A percentile compares a stretch with the other conserved stretches of the same genome.
phyloP scores from a whole-genome alignment of 64 coral and sea anemone species.

The Dendrophyllia cribrosa region DNA sequence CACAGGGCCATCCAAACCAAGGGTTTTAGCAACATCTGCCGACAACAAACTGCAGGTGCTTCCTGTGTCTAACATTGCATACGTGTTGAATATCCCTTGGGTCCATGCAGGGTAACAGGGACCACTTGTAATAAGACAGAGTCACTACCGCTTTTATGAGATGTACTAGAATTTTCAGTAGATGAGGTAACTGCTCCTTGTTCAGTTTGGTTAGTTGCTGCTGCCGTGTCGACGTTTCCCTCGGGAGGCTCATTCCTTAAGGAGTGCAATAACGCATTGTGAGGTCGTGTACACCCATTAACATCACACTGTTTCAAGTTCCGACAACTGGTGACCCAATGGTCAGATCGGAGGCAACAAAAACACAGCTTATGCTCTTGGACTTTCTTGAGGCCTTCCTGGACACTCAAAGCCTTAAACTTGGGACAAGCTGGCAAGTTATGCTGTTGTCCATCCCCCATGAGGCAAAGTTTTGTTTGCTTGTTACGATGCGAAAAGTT shows the following conservation, averaged over 20 bases:
- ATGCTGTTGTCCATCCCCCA: slow-evolving; percentile 9
- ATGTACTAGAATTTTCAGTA: slow-evolving; percentile 34
- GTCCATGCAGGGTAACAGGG: slow-evolving; percentile 25
- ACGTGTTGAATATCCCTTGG: slow-evolving; percentile 47
- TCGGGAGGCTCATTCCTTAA: not conserved
- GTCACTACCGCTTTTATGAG: not conserved
- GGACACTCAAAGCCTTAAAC: not conserved
- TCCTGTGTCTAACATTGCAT: slow-evolving; percentile 46
- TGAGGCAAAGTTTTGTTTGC: not conserved
- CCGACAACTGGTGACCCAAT: slow-evolving; percentile 26
- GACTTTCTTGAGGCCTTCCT: slow-evolving; percentile 20
- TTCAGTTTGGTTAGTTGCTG: not conserved
- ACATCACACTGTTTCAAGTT: slow-evolving; percentile 3
- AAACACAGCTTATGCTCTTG: slow-evolving; percentile 28
- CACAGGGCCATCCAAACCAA: slow-evolving; percentile 40
- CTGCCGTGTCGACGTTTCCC: not conserved
- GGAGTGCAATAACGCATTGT: slow-evolving; percentile 38
- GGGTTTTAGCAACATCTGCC: slow-evolving; percentile 1
- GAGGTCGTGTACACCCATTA: slow-evolving; percentile 15
- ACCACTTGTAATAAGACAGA: slow-evolving; percentile 44
- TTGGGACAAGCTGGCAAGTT: not conserved
- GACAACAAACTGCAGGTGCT: slow-evolving; percentile 41
- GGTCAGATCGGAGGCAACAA: not conserved
- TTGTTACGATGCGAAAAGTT: not conserved
- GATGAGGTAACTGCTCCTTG: not conserved